Percentiles rank a stretch among this genome's conserved stretches.
These are phyloP conservation scores for Tenthredo notha DNA, from an alignment of 2,888 invertebrate genomes.

Conservation along the genomic window DNA sequence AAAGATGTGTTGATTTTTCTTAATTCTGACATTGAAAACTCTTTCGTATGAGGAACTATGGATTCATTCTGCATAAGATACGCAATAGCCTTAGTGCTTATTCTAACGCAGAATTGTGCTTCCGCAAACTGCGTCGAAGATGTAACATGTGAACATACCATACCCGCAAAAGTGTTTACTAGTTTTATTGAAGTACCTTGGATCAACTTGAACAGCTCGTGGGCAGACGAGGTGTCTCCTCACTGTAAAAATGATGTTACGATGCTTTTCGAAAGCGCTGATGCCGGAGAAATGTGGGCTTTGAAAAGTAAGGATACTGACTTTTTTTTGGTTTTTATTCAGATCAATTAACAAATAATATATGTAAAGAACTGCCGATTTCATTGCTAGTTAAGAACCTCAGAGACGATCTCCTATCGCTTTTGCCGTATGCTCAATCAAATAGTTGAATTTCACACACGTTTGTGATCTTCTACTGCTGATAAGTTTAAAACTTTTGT, in stretches of 20 bases:
- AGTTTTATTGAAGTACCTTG: constrained; percentile 10
- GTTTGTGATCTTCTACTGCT: neutral
- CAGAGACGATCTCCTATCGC: neutral
- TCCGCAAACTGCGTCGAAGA: neutral
- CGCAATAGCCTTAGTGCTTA: neutral
- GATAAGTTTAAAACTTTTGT: no score
- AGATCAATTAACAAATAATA: neutral
- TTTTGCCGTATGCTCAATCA: no score
- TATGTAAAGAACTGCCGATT: neutral
- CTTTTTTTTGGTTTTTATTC: neutral
- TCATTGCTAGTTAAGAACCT: no score
- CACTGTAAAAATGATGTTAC: constrained; percentile 6
- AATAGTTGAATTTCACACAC: no score
- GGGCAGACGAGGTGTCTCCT: neutral
- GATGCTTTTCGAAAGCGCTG: neutral
- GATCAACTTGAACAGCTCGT: constrained; percentile 6
- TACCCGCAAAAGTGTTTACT: neutral
- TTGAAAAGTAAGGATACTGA: constrained; percentile 14
- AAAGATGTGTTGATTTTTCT: neutral
- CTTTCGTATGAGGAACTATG: neutral
- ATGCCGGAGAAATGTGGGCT: constrained; percentile 12
- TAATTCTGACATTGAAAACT: neutral
- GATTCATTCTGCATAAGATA: neutral
- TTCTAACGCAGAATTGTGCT: neutral
- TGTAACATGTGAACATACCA: neutral